A percentile compares a stretch with the other conserved stretches of the same genome.
Conservation (phyloP, 2,797 vertebrate genomes). For the Anableps anableps region DNA sequence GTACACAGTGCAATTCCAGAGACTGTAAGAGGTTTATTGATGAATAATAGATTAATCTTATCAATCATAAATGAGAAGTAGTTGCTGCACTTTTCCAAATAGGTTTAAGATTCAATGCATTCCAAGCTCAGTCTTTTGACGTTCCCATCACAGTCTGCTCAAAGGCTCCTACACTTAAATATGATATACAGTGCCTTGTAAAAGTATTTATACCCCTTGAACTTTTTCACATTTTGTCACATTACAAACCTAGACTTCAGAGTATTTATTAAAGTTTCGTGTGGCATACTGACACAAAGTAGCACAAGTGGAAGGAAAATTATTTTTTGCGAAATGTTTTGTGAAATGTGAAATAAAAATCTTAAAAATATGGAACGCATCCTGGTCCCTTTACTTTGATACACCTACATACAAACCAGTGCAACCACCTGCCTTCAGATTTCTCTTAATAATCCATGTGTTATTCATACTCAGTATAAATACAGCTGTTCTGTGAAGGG, state of each 20-base stretch:
- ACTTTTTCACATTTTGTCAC: background rate
- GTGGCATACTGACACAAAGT: background rate
- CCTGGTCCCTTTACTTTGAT: background rate
- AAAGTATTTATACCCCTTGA: background rate
- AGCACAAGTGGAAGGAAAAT: background rate
- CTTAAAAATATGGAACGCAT: background rate
- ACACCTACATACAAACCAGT: background rate
- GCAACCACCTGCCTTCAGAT: background rate
- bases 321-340: too few relatives aligned
- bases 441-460: background rate
- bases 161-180: constrained; percentile 20
- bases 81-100: constrained; percentile 42
- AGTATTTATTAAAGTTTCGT: background rate
- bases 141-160: constrained; percentile 22
- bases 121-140: constrained; percentile 43
- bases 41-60: constrained; percentile 63
- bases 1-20: constrained; percentile 22
- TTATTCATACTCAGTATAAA: background rate
- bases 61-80: constrained; percentile 50
- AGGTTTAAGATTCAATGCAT: constrained; percentile 48
- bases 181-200: background rate
- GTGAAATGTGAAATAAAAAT: background rate
- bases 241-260: background rate
- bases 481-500: background rate
- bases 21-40: constrained; percentile 32